phyloP scores from a whole-genome alignment of 2,113 vertebrate genomes.

The Emydura subglobosa region DNA sequence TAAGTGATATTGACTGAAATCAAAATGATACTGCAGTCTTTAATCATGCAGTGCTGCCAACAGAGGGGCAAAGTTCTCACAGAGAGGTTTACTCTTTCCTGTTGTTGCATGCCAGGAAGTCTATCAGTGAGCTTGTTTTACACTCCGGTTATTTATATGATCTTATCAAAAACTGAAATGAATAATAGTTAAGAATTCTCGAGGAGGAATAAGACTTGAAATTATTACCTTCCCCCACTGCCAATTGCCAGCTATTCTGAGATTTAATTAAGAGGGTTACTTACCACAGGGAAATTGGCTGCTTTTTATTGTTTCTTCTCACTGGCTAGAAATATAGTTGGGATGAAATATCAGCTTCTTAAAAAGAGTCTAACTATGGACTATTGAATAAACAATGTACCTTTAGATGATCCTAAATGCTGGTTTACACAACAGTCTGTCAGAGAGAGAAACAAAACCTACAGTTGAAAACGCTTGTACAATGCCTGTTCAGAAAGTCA shows the following conservation, averaged over 20 bases:
- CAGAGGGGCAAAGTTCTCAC: not conserved
- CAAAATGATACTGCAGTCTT: not conserved
- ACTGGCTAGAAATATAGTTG: not conserved
- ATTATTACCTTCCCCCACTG: fast-evolving
- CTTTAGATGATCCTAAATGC: not conserved
- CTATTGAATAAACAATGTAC: not conserved
- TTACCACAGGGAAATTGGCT: not conserved
- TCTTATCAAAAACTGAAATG: fast-evolving
- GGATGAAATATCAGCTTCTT: not conserved
- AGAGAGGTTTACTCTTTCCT: not conserved
- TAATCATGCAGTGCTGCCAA: not conserved
- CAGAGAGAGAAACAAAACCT: not conserved
- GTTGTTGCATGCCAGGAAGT: not conserved
- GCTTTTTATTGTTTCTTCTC: not conserved
- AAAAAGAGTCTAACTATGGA: not conserved
- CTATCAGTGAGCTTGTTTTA: not conserved
- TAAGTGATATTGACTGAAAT: not conserved
- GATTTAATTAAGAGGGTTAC: not conserved
- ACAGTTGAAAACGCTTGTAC: not conserved
- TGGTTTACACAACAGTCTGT: not conserved
- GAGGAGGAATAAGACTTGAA: not conserved
- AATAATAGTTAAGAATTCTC: not conserved
- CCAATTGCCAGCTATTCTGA: not conserved
- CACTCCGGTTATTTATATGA: not conserved
- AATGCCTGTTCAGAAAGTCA: not conserved